These are phyloP conservation scores for Drosophila macrospina DNA, from an alignment of 2,888 invertebrate species.

Conservation along the genomic window DNA sequence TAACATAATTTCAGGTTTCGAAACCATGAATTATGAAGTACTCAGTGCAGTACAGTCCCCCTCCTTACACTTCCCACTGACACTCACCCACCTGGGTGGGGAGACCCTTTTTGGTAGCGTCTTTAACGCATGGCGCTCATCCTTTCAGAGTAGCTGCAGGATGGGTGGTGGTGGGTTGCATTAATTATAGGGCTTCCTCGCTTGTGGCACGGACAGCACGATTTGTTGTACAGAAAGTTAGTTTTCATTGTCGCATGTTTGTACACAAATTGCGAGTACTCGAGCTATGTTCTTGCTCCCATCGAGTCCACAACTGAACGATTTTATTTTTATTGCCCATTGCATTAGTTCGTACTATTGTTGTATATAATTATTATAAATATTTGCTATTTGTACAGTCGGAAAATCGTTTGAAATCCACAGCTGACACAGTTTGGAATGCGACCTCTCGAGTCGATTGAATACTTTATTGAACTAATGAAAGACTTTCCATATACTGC, in stretches of 20 bases:
- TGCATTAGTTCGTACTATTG: conserved; percentile 30
- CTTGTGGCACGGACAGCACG: conserved; percentile 46
- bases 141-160: conserved; percentile 22
- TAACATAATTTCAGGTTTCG: conserved; percentile 62
- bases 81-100: background rate
- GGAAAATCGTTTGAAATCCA: conserved; percentile 46
- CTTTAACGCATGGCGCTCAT: conserved; percentile 75
- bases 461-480: conserved; percentile 1
- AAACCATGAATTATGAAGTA: conserved; percentile 72
- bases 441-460: background rate
- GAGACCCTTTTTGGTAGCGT: conserved; percentile 39
- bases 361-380: conserved; percentile 74
- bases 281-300: background rate
- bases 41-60: background rate
- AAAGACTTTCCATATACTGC: background rate
- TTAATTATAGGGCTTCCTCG: conserved; percentile 52
- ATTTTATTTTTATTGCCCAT: conserved; percentile 61
- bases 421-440: conserved; percentile 42
- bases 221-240: conserved; percentile 77
- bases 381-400: conserved; percentile 59
- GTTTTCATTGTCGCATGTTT: conserved; percentile 78
- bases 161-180: background rate
- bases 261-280: conserved; percentile 68
- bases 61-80: background rate
- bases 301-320: conserved; percentile 46